A percentile compares a stretch with the other conserved stretches of the same genome.
Conservation (phyloP, 2,888 invertebrate genomes). For the Lycia hirtaria region DNA sequence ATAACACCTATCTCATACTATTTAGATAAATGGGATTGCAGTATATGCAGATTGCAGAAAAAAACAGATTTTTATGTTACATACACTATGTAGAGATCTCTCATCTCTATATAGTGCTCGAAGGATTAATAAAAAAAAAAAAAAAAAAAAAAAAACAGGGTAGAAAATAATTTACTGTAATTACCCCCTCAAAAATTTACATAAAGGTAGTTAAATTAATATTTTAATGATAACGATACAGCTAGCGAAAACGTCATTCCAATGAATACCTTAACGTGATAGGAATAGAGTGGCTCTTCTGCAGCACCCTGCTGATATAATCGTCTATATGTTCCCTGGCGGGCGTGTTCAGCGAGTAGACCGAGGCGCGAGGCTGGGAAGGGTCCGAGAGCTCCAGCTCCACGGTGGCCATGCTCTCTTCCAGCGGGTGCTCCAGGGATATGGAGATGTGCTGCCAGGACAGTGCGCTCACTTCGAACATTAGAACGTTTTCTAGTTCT, state of each 20-base stretch:
- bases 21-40: too few relatives aligned
- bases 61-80: too few relatives aligned
- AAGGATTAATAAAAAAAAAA: too few relatives aligned
- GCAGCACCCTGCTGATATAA: constrained; percentile 87
- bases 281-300: constrained; percentile 96
- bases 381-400: constrained; percentile 94
- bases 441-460: constrained; percentile 96
- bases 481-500: constrained; percentile 91
- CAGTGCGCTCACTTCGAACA: constrained; percentile 96
- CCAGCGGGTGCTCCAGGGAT: constrained; percentile 95
- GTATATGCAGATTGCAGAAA: too few relatives aligned
- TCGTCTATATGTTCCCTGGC: constrained; percentile 77
- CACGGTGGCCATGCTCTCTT: constrained; percentile 96
- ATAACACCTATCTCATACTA: too few relatives aligned
- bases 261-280: constrained; percentile 90
- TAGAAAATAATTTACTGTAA: too few relatives aligned
- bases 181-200: too few relatives aligned
- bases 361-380: constrained; percentile 90
- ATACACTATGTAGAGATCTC: too few relatives aligned
- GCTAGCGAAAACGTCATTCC: background rate
- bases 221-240: background rate
- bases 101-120: too few relatives aligned
- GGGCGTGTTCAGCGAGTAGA: constrained; percentile 87
- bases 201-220: background rate
- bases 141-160: too few relatives aligned